A percentile compares a stretch with the other conserved stretches of the same genome.
Evolutionary conservation across 1,140 invertebrate species (phyloP).

Genomic region (Alviniconcha marisindica): DNA sequence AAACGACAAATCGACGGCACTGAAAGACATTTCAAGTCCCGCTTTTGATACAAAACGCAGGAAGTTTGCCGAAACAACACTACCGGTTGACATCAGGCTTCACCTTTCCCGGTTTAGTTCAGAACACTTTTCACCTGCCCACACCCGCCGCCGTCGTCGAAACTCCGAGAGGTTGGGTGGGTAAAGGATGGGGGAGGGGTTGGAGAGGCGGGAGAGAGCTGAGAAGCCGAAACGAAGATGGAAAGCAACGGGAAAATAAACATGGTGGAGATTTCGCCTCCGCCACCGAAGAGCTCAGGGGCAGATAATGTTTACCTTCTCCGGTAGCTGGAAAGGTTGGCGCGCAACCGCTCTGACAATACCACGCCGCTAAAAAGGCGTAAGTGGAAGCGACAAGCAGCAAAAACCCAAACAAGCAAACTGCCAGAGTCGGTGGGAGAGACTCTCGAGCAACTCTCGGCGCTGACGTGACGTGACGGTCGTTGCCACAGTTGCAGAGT

Average conservation of each 20-base stretch:
- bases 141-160: background rate
- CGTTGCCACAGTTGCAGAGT: too few species aligned
- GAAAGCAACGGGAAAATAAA: constrained; percentile 25
- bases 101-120: background rate
- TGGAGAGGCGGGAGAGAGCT: too few species aligned
- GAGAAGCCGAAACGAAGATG: background rate
- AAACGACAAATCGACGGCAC: too few species aligned
- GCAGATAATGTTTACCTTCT: background rate
- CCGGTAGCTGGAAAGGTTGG: background rate
- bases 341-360: constrained; percentile 1
- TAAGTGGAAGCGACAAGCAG: background rate
- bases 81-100: background rate
- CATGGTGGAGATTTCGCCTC: background rate
- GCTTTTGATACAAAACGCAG: background rate
- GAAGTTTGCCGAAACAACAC: constrained; percentile 7
- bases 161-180: background rate
- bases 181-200: too few species aligned
- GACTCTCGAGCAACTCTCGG: too few species aligned
- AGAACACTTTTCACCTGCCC: constrained; percentile 5
- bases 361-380: background rate
- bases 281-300: background rate
- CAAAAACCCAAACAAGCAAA: constrained; percentile 17
- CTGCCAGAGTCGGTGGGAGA: background rate
- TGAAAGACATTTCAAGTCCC: too few species aligned
- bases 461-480: too few species aligned